Percentiles rank a stretch among this genome's conserved stretches.
Conservation (phyloP, 1,140 invertebrate species). For the Drosophila kikkawai region DNA sequence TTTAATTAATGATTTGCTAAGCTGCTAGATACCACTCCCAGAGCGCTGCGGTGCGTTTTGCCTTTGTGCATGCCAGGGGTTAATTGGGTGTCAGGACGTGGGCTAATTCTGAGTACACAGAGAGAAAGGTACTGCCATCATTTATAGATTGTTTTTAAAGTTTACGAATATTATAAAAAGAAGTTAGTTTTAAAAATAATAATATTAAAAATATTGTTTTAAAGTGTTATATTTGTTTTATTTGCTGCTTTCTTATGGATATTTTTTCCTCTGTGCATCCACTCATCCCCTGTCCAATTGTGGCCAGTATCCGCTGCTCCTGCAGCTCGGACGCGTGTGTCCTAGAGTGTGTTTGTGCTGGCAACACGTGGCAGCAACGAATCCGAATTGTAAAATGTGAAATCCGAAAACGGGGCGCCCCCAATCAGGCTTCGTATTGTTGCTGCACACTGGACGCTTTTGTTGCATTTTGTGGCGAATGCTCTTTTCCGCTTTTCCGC, state of each 20-base stretch:
- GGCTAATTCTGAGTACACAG: constrained; percentile 35
- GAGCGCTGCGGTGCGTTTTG: constrained; percentile 1
- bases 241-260: background rate
- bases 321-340: constrained; percentile 46
- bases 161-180: too few relatives aligned
- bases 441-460: constrained; percentile 49
- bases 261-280: background rate
- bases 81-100: constrained; percentile 73
- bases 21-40: constrained; percentile 45
- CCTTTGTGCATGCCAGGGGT: constrained; percentile 46
- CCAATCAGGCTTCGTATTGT: constrained; percentile 43
- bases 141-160: background rate
- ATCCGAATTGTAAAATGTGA: constrained; percentile 40
- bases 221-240: too few relatives aligned
- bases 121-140: background rate
- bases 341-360: constrained; percentile 44
- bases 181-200: too few relatives aligned
- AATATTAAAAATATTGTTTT: background rate
- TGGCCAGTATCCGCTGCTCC: constrained; percentile 35
- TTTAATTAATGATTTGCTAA: constrained; percentile 81
- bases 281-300: constrained; percentile 31
- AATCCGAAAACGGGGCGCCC: constrained; percentile 16
- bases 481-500: constrained; percentile 47
- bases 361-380: constrained; percentile 74
- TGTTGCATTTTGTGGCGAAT: constrained; percentile 38